Conservation (phyloP, 2,113 vertebrate genomes). For the Callocephalon fimbriatum region DNA sequence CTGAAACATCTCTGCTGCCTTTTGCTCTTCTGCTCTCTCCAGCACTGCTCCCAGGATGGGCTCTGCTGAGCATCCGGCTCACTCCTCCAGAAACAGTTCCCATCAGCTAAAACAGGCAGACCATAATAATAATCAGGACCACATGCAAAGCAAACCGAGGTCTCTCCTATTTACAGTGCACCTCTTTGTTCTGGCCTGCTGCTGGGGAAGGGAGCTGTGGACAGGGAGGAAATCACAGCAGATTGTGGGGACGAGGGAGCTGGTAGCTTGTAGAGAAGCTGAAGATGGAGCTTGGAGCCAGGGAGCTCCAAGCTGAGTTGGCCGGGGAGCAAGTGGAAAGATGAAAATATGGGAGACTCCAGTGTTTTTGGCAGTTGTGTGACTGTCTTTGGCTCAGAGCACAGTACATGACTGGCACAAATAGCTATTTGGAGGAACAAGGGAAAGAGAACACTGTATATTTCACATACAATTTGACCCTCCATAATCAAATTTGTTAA, state of each 20-base stretch:
- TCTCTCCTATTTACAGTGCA: background rate
- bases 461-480: constrained; percentile 48
- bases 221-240: background rate
- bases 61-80: background rate
- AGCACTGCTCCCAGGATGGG: background rate
- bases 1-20: background rate
- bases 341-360: constrained; percentile 12
- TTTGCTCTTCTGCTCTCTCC: background rate
- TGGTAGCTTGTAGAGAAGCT: background rate
- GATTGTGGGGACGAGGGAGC: background rate
- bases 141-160: background rate
- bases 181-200: background rate
- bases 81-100: background rate
- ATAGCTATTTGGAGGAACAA: constrained; percentile 2
- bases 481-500: constrained; percentile 62
- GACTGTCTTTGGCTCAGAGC: background rate
- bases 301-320: background rate
- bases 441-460: constrained; percentile 34
- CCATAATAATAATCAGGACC: rapidly evolving
- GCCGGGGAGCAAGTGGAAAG: background rate
- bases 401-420: constrained; percentile 10
- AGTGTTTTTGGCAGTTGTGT: constrained; percentile 1
- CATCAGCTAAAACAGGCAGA: background rate
- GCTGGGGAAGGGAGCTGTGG: background rate
- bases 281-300: background rate